These are phyloP conservation scores for Neuroscelio doddi DNA, from an alignment of 2,888 invertebrate species.

Conservation along the genomic window DNA sequence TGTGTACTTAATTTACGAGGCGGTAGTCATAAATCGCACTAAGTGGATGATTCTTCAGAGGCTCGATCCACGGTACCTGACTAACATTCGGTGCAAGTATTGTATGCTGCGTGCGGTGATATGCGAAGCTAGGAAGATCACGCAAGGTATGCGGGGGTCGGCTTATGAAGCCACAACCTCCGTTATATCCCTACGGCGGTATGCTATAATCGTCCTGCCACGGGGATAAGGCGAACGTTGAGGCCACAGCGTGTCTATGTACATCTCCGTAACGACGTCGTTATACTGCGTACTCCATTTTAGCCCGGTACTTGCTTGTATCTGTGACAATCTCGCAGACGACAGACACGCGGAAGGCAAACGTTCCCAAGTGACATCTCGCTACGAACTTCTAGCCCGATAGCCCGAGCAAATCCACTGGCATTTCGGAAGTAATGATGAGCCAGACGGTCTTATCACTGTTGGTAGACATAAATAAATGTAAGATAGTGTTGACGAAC, in stretches of 20 bases:
- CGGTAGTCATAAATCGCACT: constrained; percentile 26
- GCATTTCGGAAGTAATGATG: no score
- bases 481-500: no score
- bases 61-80: constrained; percentile 26
- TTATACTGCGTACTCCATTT: constrained; percentile 58
- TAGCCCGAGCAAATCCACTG: no score
- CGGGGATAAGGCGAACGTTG: constrained; percentile 56
- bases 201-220: constrained; percentile 62
- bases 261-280: constrained; percentile 70
- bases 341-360: no score
- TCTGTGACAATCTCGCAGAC: constrained; percentile 50
- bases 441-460: background rate
- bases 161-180: constrained; percentile 68
- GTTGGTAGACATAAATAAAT: no score
- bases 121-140: no score
- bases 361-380: constrained; percentile 22
- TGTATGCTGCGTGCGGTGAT: constrained; percentile 40
- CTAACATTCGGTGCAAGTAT: no score
- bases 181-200: constrained; percentile 61
- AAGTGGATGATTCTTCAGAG: constrained; percentile 43
- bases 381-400: background rate
- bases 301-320: constrained; percentile 38
- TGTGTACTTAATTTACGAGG: constrained; percentile 5
- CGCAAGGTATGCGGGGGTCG: constrained; percentile 61
- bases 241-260: constrained; percentile 65